A percentile compares a stretch with the other conserved stretches of the same genome.
phyloP scores from a whole-genome alignment of 2,888 invertebrate genomes.

The Volucella bombylans region DNA sequence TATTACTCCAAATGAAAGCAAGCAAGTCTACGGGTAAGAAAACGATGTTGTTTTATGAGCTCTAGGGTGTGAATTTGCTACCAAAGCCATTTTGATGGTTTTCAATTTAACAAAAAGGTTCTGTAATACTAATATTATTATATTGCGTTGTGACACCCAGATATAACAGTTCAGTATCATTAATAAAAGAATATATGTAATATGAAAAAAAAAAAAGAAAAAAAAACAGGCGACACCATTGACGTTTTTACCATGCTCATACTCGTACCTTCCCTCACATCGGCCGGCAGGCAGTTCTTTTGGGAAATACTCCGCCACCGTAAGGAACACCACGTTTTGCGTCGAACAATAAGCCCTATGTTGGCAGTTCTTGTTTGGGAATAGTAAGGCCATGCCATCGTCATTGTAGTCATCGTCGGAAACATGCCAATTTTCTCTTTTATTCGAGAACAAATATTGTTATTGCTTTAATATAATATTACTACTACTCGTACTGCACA shows the following conservation, averaged over 20 bases:
- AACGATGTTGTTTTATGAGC: constrained; percentile 40
- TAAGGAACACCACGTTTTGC: constrained; percentile 17
- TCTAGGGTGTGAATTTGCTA: constrained; percentile 51
- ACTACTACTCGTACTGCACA: not conserved
- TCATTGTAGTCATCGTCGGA: constrained; percentile 29
- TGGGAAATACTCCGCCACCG: constrained; percentile 45
- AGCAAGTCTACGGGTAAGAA: not conserved
- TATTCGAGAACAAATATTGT: constrained; percentile 65
- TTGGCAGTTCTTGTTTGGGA: not conserved
- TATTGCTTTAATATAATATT: constrained; percentile 55
- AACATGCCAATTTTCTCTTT: constrained; percentile 67
- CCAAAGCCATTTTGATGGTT: constrained; percentile 47
- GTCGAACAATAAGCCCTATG: not conserved
- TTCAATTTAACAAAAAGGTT: constrained; percentile 65
- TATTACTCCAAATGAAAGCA: constrained; percentile 19
- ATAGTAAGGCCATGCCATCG: not conserved
- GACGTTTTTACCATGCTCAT: constrained; percentile 46
- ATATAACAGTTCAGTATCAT: constrained; percentile 43
- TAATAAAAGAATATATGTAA: constrained; percentile 59
- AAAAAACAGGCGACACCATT: constrained; percentile 36
- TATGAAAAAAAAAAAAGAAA: constrained; percentile 15
- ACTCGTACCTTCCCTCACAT: not conserved
- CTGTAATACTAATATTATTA: constrained; percentile 47
- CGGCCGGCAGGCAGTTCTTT: constrained; percentile 13
- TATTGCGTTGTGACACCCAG: constrained; percentile 44